Conservation (phyloP, 2,888 invertebrate genomes). For the Heliconius aoede region DNA sequence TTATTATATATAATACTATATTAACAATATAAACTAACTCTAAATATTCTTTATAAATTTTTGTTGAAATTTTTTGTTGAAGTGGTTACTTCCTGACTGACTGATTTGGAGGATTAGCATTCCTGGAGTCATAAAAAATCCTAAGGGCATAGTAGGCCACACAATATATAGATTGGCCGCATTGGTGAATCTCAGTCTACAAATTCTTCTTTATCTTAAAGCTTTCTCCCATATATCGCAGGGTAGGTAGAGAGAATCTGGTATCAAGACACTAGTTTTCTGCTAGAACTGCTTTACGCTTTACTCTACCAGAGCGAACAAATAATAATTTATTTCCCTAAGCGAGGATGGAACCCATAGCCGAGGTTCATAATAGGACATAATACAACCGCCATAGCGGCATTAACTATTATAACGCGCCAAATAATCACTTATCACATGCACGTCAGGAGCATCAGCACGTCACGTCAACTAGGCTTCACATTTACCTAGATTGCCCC, state of each 20-base stretch:
- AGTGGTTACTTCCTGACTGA: no score
- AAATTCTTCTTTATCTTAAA: no score
- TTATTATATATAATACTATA: no score
- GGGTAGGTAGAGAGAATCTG: neutral
- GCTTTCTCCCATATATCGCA: neutral
- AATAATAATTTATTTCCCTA: neutral
- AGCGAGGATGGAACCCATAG: neutral
- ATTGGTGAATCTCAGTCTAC: no score
- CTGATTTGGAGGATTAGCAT: no score
- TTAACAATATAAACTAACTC: no score
- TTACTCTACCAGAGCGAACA: neutral
- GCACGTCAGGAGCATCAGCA: conserved; percentile 25
- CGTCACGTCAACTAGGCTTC: conserved; percentile 16
- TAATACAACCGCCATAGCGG: neutral
- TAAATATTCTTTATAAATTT: no score
- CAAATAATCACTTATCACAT: conserved; percentile 19
- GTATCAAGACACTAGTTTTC: neutral
- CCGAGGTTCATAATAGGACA: neutral
- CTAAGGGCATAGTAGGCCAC: no score
- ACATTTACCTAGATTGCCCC: conserved; percentile 7
- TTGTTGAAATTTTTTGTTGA: no score
- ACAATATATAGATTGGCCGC: no score
- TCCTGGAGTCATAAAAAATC: no score
- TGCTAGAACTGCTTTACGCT: neutral
- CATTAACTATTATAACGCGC: conserved; percentile 4